Conservation (phyloP, 2,113 vertebrate genomes). For the Laticauda laticaudata region DNA sequence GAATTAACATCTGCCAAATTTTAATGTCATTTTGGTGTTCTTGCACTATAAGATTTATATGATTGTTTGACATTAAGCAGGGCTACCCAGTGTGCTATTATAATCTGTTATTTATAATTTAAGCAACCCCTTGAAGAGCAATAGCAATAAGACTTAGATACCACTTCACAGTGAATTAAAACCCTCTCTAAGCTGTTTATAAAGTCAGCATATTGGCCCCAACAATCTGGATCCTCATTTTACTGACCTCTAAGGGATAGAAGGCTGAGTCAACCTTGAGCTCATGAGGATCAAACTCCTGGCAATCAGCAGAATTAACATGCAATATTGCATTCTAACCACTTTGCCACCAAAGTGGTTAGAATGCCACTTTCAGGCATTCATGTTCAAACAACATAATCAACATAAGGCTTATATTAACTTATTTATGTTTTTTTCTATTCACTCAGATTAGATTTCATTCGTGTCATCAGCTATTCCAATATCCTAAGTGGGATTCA, state of each 20-base stretch:
- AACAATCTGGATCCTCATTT: neutral
- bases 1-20: neutral
- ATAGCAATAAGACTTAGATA: neutral
- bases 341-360: neutral
- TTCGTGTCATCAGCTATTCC: neutral
- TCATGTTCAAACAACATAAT: neutral
- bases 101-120: neutral
- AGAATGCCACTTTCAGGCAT: neutral
- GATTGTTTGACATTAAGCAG: neutral
- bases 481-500: neutral
- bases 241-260: neutral
- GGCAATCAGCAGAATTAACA: neutral
- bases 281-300: neutral
- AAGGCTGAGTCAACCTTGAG: neutral
- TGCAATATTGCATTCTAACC: neutral
- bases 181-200: neutral
- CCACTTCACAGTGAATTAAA: neutral
- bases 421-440: neutral
- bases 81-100: neutral
- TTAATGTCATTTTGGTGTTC: neutral
- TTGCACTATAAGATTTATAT: neutral
- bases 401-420: neutral
- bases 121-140: neutral
- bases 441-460: neutral
- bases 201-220: neutral